phyloP scores from a whole-genome alignment of 2,888 invertebrate genomes.

The Agrotis clavis region DNA sequence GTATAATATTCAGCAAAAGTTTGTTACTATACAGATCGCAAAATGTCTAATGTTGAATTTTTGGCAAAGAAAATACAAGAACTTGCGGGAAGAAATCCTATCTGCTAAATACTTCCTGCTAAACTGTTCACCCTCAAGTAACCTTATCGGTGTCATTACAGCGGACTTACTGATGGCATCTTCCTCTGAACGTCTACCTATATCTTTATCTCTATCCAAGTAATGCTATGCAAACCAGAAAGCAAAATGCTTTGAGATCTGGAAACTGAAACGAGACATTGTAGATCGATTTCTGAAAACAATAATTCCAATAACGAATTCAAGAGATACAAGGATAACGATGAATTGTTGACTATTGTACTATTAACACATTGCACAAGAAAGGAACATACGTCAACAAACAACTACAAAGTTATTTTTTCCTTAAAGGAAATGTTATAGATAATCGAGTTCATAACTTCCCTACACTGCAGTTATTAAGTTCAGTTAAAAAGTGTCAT shows the following conservation, averaged over 20 bases:
- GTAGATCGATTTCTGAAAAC: not conserved
- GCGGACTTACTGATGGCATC: not conserved
- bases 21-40: too few relatives aligned
- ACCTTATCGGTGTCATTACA: not conserved
- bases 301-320: not conserved
- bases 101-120: not conserved
- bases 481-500: conserved; percentile 23
- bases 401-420: not conserved
- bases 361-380: not conserved
- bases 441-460: conserved; percentile 27
- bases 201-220: not conserved
- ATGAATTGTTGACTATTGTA: not conserved
- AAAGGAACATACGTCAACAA: conserved; percentile 5
- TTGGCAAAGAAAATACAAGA: too few relatives aligned
- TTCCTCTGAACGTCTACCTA: not conserved
- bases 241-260: not conserved
- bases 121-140: not conserved
- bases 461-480: conserved; percentile 21
- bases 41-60: too few relatives aligned
- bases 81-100: not conserved
- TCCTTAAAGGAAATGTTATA: not conserved
- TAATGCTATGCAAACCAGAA: not conserved
- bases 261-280: not conserved
- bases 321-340: not conserved
- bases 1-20: too few relatives aligned